Evolutionary conservation across 2,888 invertebrate genomes (phyloP).

Genomic region (Panzeria rudis): DNA sequence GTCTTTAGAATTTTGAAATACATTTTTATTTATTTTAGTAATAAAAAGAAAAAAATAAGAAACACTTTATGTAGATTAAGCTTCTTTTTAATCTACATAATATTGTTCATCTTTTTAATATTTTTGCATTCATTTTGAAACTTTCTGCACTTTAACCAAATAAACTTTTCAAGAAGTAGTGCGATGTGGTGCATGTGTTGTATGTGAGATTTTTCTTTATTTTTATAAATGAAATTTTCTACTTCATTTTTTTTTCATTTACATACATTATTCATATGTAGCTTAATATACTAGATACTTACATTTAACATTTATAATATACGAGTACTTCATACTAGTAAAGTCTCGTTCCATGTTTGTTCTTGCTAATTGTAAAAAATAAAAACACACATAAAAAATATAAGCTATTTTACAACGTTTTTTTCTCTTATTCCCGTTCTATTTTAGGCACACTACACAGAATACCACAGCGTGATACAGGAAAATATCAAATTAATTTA

Average conservation of each 20-base stretch:
- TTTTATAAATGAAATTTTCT: conserved; percentile 40
- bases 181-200: conserved; percentile 18
- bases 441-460: conserved; percentile 83
- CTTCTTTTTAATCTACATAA: conserved; percentile 20
- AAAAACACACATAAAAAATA: conserved; percentile 14
- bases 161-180: conserved; percentile 11
- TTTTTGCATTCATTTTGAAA: conserved; percentile 10
- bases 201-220: conserved; percentile 8
- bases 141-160: conserved; percentile 17
- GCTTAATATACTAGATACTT: conserved; percentile 15
- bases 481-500: conserved; percentile 83
- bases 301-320: conserved; percentile 30
- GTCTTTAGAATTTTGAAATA: conserved; percentile 25
- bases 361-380: conserved; percentile 45
- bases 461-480: conserved; percentile 82
- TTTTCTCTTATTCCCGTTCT: conserved; percentile 73
- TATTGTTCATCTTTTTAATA: conserved; percentile 7
- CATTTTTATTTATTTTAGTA: conserved; percentile 5
- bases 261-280: conserved; percentile 47
- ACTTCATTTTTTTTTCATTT: conserved; percentile 52
- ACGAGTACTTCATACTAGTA: background rate
- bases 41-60: conserved; percentile 1
- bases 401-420: conserved; percentile 57
- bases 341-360: conserved; percentile 44
- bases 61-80: conserved; percentile 35